Conservation (phyloP, 2,113 vertebrate species). For the Emydura subglobosa region DNA sequence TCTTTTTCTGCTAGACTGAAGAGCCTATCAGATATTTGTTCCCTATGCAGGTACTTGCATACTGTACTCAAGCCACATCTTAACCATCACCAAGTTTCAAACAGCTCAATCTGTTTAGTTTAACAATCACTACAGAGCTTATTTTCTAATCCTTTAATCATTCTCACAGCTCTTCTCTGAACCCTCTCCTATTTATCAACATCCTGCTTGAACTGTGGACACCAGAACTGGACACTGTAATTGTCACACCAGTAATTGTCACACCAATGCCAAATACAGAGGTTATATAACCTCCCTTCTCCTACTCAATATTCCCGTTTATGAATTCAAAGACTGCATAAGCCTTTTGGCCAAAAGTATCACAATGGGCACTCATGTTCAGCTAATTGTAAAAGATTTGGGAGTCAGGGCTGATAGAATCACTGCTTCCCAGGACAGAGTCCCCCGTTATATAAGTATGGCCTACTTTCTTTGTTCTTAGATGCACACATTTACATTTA, state of each 20-base stretch:
- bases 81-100: neutral
- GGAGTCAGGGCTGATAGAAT: neutral
- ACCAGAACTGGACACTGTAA: neutral
- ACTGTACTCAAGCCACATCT: neutral
- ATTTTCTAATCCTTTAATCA: neutral
- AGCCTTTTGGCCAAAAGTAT: neutral
- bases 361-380: neutral
- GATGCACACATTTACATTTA: neutral
- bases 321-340: neutral
- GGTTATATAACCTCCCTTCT: neutral
- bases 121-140: neutral
- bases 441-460: neutral
- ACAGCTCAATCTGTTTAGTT: too few species aligned
- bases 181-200: neutral
- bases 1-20: neutral
- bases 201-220: neutral
- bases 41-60: neutral
- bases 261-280: neutral
- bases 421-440: neutral
- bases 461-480: neutral
- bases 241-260: neutral
- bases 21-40: neutral
- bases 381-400: neutral
- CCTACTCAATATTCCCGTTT: neutral
- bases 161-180: neutral